These are phyloP conservation scores for Columba guinea DNA, from an alignment of 2,797 vertebrate species.

Conservation along the genomic window DNA sequence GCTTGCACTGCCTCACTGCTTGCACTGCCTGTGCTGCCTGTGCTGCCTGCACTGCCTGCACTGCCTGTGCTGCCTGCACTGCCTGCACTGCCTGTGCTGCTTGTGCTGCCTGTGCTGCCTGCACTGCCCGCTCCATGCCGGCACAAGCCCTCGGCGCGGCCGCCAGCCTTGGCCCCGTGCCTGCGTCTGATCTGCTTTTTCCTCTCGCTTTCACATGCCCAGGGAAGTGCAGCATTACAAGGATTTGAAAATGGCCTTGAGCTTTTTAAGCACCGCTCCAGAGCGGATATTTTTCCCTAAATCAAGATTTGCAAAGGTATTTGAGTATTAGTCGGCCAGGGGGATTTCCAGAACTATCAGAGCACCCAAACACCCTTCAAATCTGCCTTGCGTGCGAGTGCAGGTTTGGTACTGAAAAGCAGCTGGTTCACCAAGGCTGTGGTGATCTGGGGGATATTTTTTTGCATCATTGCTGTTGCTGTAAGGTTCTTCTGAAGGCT, in stretches of 20 bases:
- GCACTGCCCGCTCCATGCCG: accelerated
- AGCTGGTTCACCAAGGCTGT: background rate
- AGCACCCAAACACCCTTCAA: background rate
- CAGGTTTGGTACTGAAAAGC: background rate
- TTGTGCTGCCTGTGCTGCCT: too few species aligned
- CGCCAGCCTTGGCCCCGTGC: background rate
- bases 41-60: too few species aligned
- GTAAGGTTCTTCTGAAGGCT: background rate
- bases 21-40: too few species aligned
- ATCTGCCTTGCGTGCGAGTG: background rate
- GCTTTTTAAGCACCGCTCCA: slow-evolving; percentile 12
- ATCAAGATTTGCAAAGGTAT: slow-evolving; percentile 54
- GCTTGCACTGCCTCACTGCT: too few species aligned
- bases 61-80: too few species aligned
- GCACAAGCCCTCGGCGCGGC: background rate
- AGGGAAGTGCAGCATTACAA: slow-evolving; percentile 22
- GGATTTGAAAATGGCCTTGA: slow-evolving; percentile 41
- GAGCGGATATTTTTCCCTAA: slow-evolving; percentile 35
- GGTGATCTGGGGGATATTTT: background rate
- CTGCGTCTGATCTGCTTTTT: slow-evolving; percentile 46
- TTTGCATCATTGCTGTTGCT: background rate
- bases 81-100: too few species aligned
- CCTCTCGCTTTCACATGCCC: slow-evolving; percentile 37
- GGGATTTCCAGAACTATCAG: background rate
- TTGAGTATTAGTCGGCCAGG: background rate